Base-by-base conservation (phyloP, 1,140 invertebrate species). In the Triops cancriformis region DNA sequence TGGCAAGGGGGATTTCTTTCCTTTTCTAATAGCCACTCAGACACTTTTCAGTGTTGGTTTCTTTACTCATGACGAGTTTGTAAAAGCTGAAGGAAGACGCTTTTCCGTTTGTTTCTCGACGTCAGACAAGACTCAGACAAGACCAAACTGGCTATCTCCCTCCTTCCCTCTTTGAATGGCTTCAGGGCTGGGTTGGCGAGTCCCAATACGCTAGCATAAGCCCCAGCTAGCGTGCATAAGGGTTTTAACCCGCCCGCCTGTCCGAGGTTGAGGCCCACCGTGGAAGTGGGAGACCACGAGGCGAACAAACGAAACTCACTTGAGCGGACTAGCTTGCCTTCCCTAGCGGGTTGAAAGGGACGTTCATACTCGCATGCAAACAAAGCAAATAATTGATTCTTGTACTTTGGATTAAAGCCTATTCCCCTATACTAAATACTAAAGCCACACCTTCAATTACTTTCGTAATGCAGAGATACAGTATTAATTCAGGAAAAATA, bases 1-100 rank as follows among this genome's bases (percentile, higher is more conserved):
- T 37, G 2, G 31, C 31, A 37, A 37, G 7, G 31, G 31, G 31
- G 31, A 4, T 37, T 37, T 37, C 31, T 37, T 23, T 64, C 18
- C 23, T 18, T 64, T 64, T 64, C 51, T 23, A 23, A 64, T 64
- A 7, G 51, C 51, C 51, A 64, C 51, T 64, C 51, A 64, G 51
- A 64, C 51, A 64, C 51, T 64, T 64, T 64, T 64, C 51, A 64
- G 51, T 64, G 51, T 23, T 64, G 14, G 51, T 64, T 64, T 23
- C 18, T 37, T 37, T 64, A 64, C 51, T 64, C 51, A 64, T 64
- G 31, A 7, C 9, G 51, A 64, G 51, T 64, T 64, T 37, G 31
- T 37, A 37, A 7, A 64, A 18, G 51, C 51, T 64, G 51, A 18
- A 64, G 31, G 31, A 37, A 37, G 31, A 37, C 31, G 51, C 51